Evolutionary conservation across 2,113 vertebrate genomes (phyloP).

Genomic region (Lepidothrix coronata): DNA sequence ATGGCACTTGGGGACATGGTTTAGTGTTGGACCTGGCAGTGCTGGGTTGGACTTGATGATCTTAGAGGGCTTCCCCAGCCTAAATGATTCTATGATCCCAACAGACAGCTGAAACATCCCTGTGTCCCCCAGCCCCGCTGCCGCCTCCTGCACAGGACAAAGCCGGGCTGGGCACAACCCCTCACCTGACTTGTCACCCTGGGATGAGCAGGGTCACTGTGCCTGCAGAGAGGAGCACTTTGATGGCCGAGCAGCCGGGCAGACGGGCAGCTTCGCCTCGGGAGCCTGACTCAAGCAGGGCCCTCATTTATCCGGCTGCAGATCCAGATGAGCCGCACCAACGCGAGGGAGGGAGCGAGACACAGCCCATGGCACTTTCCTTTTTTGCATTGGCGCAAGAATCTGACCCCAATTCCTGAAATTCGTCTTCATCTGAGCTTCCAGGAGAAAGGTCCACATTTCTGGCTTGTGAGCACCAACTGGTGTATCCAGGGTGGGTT

Average conservation of each 20-base stretch:
- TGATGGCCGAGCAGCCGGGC: not conserved
- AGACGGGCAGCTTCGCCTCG: not conserved
- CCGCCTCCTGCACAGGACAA: not conserved
- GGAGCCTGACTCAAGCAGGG: constrained; percentile 50
- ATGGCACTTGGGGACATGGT: not conserved
- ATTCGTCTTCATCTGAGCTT: not conserved
- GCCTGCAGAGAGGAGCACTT: not conserved
- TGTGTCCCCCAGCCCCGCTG: fast-evolving
- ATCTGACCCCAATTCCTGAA: constrained; percentile 5
- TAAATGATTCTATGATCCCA: fast-evolving
- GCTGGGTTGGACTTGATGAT: not conserved
- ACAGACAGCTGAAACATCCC: fast-evolving
- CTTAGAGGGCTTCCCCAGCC: not conserved
- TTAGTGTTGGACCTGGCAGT: not conserved
- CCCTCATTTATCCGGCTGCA: not conserved
- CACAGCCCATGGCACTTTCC: constrained; percentile 44
- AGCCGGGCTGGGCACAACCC: not conserved
- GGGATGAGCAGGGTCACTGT: not conserved
- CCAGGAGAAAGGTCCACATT: not conserved
- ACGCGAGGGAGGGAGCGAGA: not conserved
- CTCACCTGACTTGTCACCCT: fast-evolving
- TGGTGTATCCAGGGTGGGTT: not conserved
- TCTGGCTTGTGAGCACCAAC: not conserved
- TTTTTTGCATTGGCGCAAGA: not conserved
- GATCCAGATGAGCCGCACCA: constrained; percentile 36